Conservation (phyloP, 2,797 vertebrate genomes). For the Coracias cyanogaster region DNA sequence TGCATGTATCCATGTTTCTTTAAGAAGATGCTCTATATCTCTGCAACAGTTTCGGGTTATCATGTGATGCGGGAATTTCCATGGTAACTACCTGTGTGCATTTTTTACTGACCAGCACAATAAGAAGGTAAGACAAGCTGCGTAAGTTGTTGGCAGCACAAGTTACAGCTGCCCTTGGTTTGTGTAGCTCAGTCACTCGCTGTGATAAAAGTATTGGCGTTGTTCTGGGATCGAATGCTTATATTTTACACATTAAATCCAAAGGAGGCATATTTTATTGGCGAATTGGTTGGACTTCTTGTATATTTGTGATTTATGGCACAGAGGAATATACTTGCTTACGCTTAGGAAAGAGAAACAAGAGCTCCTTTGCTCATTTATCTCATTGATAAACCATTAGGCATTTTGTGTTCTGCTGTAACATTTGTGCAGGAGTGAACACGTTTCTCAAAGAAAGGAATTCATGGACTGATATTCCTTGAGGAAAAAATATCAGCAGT, state of each 20-base stretch:
- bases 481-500: not conserved
- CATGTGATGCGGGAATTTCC: conserved; percentile 24
- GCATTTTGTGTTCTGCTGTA: not conserved
- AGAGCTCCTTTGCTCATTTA: not conserved
- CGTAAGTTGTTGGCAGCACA: not conserved
- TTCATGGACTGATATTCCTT: not conserved
- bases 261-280: not conserved
- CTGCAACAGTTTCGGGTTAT: not conserved
- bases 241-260: not conserved
- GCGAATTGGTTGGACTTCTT: not conserved
- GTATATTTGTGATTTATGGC: not conserved
- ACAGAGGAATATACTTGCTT: not conserved
- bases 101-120: conserved; percentile 15
- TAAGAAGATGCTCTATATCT: not conserved
- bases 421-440: not conserved
- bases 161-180: not conserved
- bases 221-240: not conserved
- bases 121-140: not conserved
- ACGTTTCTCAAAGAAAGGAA: not conserved
- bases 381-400: not conserved
- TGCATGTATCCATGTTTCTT: not conserved
- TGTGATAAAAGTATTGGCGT: not conserved
- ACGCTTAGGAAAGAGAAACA: not conserved
- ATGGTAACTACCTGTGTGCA: conserved; percentile 23
- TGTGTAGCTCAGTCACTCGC: not conserved